Evolutionary conservation across 92 coral and sea anemone genomes (phyloP), one percentile per base, ranked within the genome.

Genomic region (Porites rus): DNA sequence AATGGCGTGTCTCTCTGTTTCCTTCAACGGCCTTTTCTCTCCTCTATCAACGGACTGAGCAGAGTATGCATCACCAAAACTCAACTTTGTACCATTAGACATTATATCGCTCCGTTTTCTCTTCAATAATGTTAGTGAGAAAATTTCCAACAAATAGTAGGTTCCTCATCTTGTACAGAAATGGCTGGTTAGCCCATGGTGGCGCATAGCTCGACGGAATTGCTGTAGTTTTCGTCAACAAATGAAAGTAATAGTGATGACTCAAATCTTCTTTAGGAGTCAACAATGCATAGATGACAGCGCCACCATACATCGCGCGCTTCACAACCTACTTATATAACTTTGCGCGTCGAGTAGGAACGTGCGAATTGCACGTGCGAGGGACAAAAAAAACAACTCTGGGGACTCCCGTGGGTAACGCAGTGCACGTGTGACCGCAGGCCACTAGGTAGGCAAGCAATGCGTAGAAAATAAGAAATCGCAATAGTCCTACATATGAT

Each of bases 1-100:
- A 77, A 96, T 88, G 16, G 96, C 89, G 67, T 91, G 92, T 85
- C 68, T 85, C 12, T 9, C 78, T 51, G 59, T 62, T 3, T 46
- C 72, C 1, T 56, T 70, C n/a, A 20, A 69, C 38, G 56, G 51
- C 51, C 65, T 58, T 28, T 38, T 70, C 0, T 80, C 76, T 17
- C 25, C 68, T n/a, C 67, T 20, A 80, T 1, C 67, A 56, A 9
- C 11, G 61, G 16, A 10, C 13, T 10, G 13, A 14, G 61, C 16
- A 10, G 61, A 56, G 61, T 10, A 10, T 0, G 61, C 16, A 14
- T 56, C 61, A 56, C 16, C 61, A 10, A 38, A 38, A 6, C 46
- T 38, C 46, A 56, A 10, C 16, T 56, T 56, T 56, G 17, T 11
- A 56, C 13, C 61, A 56, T 56, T 8, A 56, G 61, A 56, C 61